These are phyloP conservation scores for Silurus aristotelis DNA, from an alignment of 2,797 vertebrate species.

Conservation along the genomic window DNA sequence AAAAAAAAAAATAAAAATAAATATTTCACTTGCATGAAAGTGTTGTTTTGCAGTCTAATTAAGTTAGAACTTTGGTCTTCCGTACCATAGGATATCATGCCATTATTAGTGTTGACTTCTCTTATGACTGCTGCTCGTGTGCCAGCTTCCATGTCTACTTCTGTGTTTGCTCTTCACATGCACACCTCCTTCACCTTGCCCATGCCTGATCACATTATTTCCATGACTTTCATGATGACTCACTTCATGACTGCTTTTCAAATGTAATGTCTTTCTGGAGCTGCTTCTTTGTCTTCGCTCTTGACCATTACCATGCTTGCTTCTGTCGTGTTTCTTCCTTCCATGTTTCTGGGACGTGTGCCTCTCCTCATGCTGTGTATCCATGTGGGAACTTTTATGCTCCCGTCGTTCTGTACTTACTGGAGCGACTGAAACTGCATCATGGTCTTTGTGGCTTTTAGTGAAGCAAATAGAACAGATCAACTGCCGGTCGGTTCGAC, in stretches of 20 bases:
- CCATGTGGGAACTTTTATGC: not conserved
- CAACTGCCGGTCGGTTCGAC: conserved; percentile 38
- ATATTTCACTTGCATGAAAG: not conserved
- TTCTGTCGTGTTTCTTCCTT: conserved; percentile 3
- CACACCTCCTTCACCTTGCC: conserved; percentile 17
- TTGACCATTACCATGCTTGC: conserved; percentile 11
- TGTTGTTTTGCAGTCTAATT: not conserved
- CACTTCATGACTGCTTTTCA: conserved; percentile 14
- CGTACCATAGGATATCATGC: no score
- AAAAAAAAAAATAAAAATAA: not conserved
- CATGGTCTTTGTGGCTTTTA: conserved; percentile 36
- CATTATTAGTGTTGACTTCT: not conserved
- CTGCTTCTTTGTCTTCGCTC: not conserved
- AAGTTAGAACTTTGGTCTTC: no score
- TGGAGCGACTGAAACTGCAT: conserved; percentile 9
- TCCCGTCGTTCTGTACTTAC: not conserved
- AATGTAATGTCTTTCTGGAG: conserved; percentile 20
- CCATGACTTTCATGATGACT: conserved; percentile 10
- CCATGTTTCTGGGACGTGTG: conserved; percentile 20
- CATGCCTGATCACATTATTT: conserved; percentile 21
- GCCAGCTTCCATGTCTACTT: conserved; percentile 23
- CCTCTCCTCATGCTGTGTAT: conserved; percentile 5
- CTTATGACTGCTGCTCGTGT: conserved; percentile 2
- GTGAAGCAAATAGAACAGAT: conserved; percentile 38
- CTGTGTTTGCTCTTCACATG: not conserved